Conservation (phyloP, 30 jellyfish, hydroid and myxozoan genomes). For the Catostylus mosaicus region DNA sequence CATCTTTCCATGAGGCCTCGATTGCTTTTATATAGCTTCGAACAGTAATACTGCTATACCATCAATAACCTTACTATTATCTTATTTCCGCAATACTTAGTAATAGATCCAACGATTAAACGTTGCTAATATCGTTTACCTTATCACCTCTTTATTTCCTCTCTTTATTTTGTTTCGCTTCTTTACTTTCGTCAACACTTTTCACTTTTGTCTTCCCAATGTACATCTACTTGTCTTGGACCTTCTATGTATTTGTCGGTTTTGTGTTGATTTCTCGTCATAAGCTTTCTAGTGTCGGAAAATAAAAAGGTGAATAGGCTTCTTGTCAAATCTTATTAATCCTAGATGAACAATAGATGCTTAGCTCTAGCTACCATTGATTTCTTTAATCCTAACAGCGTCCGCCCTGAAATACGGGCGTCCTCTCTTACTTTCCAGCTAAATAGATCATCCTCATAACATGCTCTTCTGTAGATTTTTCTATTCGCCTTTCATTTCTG, state of each 20-base stretch:
- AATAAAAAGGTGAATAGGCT: slow-evolving; percentile 58
- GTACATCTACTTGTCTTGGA: slow-evolving; percentile 36
- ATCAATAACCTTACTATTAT: too few species aligned
- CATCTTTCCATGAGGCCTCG: too few species aligned
- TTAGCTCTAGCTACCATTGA: slow-evolving; percentile 69
- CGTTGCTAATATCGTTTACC: neutral
- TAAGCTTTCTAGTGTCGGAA: slow-evolving; percentile 64
- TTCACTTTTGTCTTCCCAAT: slow-evolving; percentile 28
- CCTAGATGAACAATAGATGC: slow-evolving; percentile 50
- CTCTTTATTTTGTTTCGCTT: neutral
- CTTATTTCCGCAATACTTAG: too few species aligned
- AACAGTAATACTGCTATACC: too few species aligned
- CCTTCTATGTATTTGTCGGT: slow-evolving; percentile 45
- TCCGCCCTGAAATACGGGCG: slow-evolving; percentile 76
- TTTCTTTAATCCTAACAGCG: slow-evolving; percentile 66
- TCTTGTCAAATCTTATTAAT: slow-evolving; percentile 56
- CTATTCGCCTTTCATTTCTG: slow-evolving; percentile 25
- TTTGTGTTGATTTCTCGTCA: slow-evolving; percentile 40
- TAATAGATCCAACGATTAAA: too few species aligned
- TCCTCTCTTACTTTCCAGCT: slow-evolving; percentile 43
- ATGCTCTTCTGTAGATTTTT: slow-evolving; percentile 20
- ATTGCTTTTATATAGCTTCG: too few species aligned
- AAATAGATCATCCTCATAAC: slow-evolving; percentile 50
- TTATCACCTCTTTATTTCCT: neutral
- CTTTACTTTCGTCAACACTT: neutral